Conservation (phyloP, 2,797 vertebrate species). For the Cirrhinus molitorella region DNA sequence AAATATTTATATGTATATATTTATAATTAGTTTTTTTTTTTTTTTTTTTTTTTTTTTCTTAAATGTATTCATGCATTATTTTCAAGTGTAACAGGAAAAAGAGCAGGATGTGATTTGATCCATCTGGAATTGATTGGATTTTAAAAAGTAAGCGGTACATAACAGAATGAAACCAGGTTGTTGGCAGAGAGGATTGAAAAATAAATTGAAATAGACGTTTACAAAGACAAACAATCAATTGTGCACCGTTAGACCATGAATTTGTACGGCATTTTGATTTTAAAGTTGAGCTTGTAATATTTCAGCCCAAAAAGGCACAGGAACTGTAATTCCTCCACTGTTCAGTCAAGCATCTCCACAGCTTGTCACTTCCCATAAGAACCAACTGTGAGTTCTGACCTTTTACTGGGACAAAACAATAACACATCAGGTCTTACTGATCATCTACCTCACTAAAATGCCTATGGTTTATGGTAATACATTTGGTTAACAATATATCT, state of each 20-base stretch:
- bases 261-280: neutral
- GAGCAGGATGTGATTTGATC: neutral
- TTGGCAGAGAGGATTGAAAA: neutral
- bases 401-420: constrained; percentile 13
- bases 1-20: too few species aligned
- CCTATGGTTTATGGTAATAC: neutral
- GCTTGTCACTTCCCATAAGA: constrained; percentile 17
- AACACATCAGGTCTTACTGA: neutral
- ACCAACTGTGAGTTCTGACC: neutral
- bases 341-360: constrained; percentile 16
- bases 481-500: neutral
- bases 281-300: neutral
- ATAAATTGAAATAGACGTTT: neutral
- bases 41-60: too few species aligned
- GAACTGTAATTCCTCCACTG: neutral
- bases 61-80: too few species aligned
- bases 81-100: neutral
- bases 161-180: neutral
- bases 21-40: too few species aligned
- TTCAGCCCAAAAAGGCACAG: neutral
- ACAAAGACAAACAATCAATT: neutral
- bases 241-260: neutral
- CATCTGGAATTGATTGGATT: too few species aligned
- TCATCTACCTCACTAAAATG: neutral
- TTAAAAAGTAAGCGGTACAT: neutral